Base-by-base conservation (phyloP, 2,113 vertebrate species). In the Poicephalus meyeri region DNA sequence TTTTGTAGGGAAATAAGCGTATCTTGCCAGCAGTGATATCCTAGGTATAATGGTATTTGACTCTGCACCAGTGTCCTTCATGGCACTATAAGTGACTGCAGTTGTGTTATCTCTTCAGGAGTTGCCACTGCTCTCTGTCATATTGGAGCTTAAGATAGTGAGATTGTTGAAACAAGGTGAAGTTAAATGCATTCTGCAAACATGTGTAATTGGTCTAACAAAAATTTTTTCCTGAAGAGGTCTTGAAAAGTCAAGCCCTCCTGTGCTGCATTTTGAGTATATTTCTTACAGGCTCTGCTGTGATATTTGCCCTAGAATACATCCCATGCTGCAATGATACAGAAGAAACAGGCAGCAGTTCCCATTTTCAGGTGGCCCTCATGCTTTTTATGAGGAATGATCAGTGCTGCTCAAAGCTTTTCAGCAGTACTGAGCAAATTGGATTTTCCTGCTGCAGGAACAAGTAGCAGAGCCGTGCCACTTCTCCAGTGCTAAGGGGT, bases 301-400 rank as follows among this genome's bases (percentile, higher is more conserved):
- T 89, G 72, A 52, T 70, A 17, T 85, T 94, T 97, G 89, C 73
- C 74, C 53, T 85, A 39, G 63, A 85, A 93, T 76, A 60, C 20
- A 5, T 29, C 28, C 80, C 55, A 77, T 4, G 25, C 68, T 77
- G 42, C 31, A 21, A 23, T 46, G 72, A 44, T 64, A 68, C 35
- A 60, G 70, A 42, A 21, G 16, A 69, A 88, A 13, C 65, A 47
- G 69, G 50, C 74, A 85, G 61, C 63, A 23, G 1, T 41, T 68
- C 68, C 66, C 53, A 50, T 64, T 91, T 91, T 86, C 82, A 73
- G 79, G 61, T 89, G 39, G 33, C 66, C 77, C 13, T 95, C 2
- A 0, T 80, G 25, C 72, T 93, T 92, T 91, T 93, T 35, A 4
- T 90, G 78, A 71, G 61, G n/a, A 86, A 41, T 19, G 42, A 80